Evolutionary conservation across 2,888 invertebrate species (phyloP).

Genomic region (Chromoteleia sp.): DNA sequence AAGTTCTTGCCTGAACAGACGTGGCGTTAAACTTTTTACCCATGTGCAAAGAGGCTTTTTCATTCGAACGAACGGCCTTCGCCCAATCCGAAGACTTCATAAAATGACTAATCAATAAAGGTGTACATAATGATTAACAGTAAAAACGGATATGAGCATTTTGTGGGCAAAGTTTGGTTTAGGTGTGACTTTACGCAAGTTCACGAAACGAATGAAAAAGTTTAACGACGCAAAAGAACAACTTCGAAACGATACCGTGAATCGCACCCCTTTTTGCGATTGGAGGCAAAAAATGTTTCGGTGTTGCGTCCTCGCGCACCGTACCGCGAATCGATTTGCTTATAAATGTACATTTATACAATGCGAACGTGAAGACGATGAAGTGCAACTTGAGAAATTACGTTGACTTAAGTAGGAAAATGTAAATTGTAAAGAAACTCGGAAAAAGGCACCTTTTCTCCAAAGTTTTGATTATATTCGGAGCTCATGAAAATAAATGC

Average conservation of each 20-base stretch:
- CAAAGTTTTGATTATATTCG: conserved; percentile 28
- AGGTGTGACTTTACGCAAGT: conserved; percentile 67
- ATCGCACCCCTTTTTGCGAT: conserved; percentile 23
- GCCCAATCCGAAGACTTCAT: conserved; percentile 26
- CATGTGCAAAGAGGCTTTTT: conserved; percentile 28
- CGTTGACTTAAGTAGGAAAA: conserved; percentile 26
- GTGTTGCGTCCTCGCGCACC: conserved; percentile 10
- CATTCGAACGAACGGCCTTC: conserved; percentile 19
- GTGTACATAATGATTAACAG: conserved; percentile 51
- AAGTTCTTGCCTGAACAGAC: conserved; percentile 41
- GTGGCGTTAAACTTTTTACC: conserved; percentile 31
- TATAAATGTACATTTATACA: conserved; percentile 20
- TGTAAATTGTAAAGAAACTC: conserved; percentile 41
- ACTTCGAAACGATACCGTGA: conserved; percentile 54
- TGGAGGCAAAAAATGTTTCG: conserved; percentile 8
- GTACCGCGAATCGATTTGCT: conserved; percentile 18
- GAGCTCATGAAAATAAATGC: conserved; percentile 21
- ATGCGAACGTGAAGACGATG: conserved; percentile 9
- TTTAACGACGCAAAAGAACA: conserved; percentile 80
- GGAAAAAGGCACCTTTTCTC: conserved; percentile 3
- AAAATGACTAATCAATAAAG: conserved; percentile 58
- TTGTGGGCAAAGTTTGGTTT: conserved; percentile 54
- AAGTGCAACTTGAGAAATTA: conserved; percentile 39
- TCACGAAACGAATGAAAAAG: conserved; percentile 82
- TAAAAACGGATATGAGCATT: conserved; percentile 53